A percentile compares a stretch with the other conserved stretches of the same genome.
Conservation (phyloP, 2,113 vertebrate genomes). For the Hippocampus abdominalis region DNA sequence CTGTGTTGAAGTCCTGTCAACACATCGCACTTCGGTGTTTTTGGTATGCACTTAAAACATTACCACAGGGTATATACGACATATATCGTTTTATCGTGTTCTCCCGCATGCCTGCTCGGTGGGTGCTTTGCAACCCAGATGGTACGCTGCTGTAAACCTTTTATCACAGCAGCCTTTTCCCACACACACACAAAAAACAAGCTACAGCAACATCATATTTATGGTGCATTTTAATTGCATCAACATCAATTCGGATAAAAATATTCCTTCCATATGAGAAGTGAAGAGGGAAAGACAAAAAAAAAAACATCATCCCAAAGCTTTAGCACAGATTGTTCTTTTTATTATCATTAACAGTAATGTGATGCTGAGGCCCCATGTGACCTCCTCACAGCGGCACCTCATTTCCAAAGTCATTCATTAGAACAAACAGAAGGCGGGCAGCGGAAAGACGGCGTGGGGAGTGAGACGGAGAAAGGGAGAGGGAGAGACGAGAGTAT, state of each 20-base stretch:
- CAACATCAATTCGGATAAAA: constrained; percentile 50
- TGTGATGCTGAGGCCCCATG: constrained; percentile 69
- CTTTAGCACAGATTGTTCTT: constrained; percentile 71
- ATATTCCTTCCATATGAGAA: constrained; percentile 60
- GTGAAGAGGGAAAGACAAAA: constrained; percentile 35
- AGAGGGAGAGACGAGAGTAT: constrained; percentile 40
- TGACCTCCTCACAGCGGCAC: constrained; percentile 69
- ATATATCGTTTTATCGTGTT: constrained; percentile 16
- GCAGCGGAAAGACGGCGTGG: constrained; percentile 41
- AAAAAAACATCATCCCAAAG: constrained; percentile 42
- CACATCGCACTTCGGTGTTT: constrained; percentile 15
- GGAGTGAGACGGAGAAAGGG: constrained; percentile 20
- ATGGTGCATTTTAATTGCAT: constrained; percentile 55
- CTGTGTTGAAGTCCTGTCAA: constrained; percentile 19
- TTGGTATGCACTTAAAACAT: constrained; percentile 36
- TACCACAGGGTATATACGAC: constrained; percentile 30
- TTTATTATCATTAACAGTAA: constrained; percentile 77
- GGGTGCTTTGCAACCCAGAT: constrained; percentile 52
- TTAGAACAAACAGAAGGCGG: constrained; percentile 74
- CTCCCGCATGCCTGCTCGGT: constrained; percentile 15
- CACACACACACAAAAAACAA: constrained; percentile 24
- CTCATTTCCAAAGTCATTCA: constrained; percentile 73
- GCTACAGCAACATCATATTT: constrained; percentile 30
- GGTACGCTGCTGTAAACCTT: constrained; percentile 53
- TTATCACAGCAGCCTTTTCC: constrained; percentile 46